phyloP scores from a whole-genome alignment of 2,888 invertebrate species.

The Alentia gelatinosa region DNA sequence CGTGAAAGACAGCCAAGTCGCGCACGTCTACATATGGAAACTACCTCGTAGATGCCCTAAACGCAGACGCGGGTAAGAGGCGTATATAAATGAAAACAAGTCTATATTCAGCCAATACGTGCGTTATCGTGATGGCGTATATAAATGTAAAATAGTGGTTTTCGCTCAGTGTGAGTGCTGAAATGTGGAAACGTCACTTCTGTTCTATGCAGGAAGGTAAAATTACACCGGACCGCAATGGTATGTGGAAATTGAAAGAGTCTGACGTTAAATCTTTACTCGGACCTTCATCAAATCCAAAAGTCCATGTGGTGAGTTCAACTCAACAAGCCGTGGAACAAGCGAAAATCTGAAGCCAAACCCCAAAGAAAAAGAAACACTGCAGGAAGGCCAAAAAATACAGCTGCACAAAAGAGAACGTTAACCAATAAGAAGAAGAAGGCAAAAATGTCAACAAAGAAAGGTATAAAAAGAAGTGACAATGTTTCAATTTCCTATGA shows the following conservation, averaged over 20 bases:
- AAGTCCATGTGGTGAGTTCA: not conserved
- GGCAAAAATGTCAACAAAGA: not conserved
- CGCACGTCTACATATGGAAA: no score
- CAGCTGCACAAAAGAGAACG: not conserved
- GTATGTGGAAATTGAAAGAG: not conserved
- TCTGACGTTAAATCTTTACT: no score
- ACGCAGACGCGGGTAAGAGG: no score
- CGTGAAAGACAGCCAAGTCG: no score
- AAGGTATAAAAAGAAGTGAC: not conserved
- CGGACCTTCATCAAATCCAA: not conserved
- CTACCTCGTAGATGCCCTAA: no score
- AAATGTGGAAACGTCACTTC: not conserved
- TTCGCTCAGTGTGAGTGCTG: not conserved
- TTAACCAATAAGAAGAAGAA: not conserved
- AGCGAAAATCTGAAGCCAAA: not conserved
- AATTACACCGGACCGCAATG: not conserved
- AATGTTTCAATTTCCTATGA: constrained; percentile 1
- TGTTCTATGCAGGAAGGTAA: not conserved
- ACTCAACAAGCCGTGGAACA: not conserved
- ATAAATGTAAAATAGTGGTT: no score
- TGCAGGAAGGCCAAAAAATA: not conserved
- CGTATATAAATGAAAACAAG: no score
- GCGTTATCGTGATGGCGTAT: no score
- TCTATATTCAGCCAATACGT: no score
- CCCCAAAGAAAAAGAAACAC: not conserved